Base-by-base conservation (phyloP, 2,888 invertebrate genomes). In the Choristoneura rosaceana region DNA sequence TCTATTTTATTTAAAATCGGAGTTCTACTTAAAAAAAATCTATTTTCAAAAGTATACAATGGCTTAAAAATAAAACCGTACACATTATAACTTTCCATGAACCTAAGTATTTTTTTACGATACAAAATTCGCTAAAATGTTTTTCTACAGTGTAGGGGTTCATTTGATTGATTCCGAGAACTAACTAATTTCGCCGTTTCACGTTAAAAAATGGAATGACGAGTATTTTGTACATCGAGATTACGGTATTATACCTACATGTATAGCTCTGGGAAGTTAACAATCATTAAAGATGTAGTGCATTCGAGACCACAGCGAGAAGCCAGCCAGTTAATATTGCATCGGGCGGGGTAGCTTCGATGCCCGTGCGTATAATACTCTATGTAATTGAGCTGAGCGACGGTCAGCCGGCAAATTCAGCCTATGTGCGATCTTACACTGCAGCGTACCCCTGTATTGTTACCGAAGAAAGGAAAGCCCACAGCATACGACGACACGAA, bases 291-390 rank as follows among this genome's bases (percentile, higher is more conserved):
- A 80, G 74, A 81, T 78, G 76, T 68, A 78, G 34, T 17, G 58
- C 62, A 50, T 41, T 71, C 15, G 55, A 60, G 70, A 55, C 65
- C 73, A 45, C 64, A 55, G 64, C 62, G 75, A 75, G 75, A 76
- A 74, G 70, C 70, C 65, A 50, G 73, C 60, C 61, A 61, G 68
- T 82, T 77, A 82, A 83, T 82, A 80, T 79, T 80, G 71, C 71
- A 81, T 34, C 60, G 63, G 17, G 65, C 38, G 38, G 7, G 65
- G 66, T 55, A 58, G 52, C 66, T 58, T 69, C 69, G 70, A 67
- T 74, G 76, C 77, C 77, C 12, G 43, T 43, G 43, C 43, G 74
- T 75, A 75, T 73, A 73, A 74, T 77, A 38, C 4, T 14, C 65
- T 15, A 47, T 60, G 64, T 64, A 58, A 63, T 59, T 63, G 67